Evolutionary conservation across 2,888 invertebrate species (phyloP).

Genomic region (Eupithecia inturbata): DNA sequence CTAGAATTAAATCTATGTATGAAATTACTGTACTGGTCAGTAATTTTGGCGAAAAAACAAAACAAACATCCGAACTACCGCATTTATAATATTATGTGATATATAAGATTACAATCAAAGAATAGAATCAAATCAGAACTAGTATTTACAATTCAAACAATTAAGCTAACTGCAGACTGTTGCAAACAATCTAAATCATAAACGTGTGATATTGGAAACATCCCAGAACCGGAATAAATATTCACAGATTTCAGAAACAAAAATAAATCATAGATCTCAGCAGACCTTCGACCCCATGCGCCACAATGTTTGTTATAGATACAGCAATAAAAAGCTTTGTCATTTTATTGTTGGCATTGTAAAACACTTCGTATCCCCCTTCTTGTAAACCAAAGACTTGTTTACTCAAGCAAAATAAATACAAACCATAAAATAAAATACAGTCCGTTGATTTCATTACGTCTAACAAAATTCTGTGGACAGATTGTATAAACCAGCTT

Average conservation of each 20-base stretch:
- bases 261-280: not conserved
- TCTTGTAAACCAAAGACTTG: not conserved
- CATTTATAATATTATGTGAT: too few species aligned
- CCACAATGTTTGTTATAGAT: not conserved
- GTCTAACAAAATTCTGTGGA: not conserved
- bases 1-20: not conserved
- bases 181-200: too few species aligned
- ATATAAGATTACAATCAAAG: too few species aligned
- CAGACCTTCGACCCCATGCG: not conserved
- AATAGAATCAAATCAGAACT: too few species aligned
- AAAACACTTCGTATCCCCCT: not conserved
- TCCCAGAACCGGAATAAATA: not conserved
- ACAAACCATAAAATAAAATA: conserved; percentile 9
- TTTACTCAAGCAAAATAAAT: not conserved
- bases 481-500: conserved; percentile 12
- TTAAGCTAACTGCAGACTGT: too few species aligned
- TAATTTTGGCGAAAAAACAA: not conserved
- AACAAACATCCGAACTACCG: not conserved
- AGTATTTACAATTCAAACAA: too few species aligned
- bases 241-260: not conserved
- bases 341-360: not conserved
- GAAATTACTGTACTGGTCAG: not conserved
- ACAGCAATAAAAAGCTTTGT: not conserved
- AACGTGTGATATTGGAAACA: not conserved
- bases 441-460: conserved; percentile 8